These are phyloP conservation scores for Athalia rosae DNA, from an alignment of 2,888 invertebrate genomes.

Conservation along the genomic window DNA sequence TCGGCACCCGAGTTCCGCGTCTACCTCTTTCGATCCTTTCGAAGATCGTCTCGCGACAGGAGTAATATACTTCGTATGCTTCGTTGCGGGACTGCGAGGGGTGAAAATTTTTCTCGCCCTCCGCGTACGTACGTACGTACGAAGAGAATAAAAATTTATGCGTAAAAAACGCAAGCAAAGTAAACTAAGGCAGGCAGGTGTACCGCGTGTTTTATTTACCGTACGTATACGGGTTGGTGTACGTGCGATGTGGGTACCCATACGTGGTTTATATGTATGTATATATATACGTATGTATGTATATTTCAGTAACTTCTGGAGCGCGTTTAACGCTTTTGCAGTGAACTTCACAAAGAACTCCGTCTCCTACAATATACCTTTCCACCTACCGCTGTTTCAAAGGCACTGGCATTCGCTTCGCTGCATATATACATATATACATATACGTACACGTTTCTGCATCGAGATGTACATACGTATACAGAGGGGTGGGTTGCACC, in stretches of 20 bases:
- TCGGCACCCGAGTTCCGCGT: no score
- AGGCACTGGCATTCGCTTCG: conserved; percentile 34
- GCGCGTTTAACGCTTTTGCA: conserved; percentile 34
- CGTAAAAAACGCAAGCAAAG: no score
- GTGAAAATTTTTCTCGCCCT: no score
- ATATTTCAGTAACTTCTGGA: conserved; percentile 32
- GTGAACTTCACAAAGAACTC: conserved; percentile 27
- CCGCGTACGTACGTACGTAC: no score
- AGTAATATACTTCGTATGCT: no score
- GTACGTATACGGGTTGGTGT: conserved; percentile 21
- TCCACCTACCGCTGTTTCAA: conserved; percentile 30
- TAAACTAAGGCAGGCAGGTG: no score
- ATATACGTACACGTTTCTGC: background rate
- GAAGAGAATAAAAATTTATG: no score
- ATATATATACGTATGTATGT: background rate
- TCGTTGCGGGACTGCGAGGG: no score
- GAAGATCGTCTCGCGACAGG: no score
- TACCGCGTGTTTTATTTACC: background rate
- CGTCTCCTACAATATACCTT: background rate
- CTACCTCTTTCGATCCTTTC: no score
- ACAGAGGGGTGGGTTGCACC: background rate
- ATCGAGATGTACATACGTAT: background rate
- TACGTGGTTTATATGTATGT: background rate
- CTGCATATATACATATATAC: background rate
- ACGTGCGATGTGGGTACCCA: background rate